Base-by-base conservation (phyloP, 37 sponge, comb jelly and placozoan species). In the Haliclona indistincta region DNA sequence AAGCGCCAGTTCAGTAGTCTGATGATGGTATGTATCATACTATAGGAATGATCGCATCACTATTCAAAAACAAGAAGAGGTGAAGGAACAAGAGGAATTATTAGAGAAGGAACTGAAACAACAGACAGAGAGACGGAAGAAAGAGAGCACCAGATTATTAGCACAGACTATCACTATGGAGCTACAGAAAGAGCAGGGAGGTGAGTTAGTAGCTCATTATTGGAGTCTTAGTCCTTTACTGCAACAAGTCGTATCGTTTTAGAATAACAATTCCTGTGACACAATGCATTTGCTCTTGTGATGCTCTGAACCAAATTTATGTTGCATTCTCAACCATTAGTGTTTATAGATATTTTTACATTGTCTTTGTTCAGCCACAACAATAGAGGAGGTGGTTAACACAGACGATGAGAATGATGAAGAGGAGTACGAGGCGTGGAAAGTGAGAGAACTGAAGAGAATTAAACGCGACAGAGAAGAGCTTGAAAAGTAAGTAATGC, bases 381-480 rank as follows among this genome's bases (percentile, higher is more conserved):
- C 68, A 29, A 51, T 68, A 0, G 86, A 86, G 4, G 74, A 75
- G 34, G 84, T 71, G 38, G 80, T 96, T 25, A 87, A 90, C 63
- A 96, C 97, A 0, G 97, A 96, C 64, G 94, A 96, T 72, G 97
- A 96, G 80, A 96, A 96, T 61, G 97, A 93, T 30, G 97, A 93
- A 60, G 83, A 85, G 68, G 97, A 95, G 76, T 95, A 94, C 51
- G 98, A 94, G 68, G 93, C 84, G 1, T 97, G 98, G 98, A 94
- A 97, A 74, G 93, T 97, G 17, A 72, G 98, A 45, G 98, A 97
- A 53, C 56, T 97, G 56, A 87, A 88, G 77, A 85, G 98, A 38
- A 97, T 97, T 65, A 97, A 97, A 73, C 85, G 90, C 55, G 95
- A 91, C 68, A 81, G 95, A 70, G 98, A 97, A 60, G 98, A 88